A percentile compares a stretch with the other conserved stretches of the same genome.
phyloP scores from a whole-genome alignment of 2,797 vertebrate genomes.

The Yasuhikotakia modesta region DNA sequence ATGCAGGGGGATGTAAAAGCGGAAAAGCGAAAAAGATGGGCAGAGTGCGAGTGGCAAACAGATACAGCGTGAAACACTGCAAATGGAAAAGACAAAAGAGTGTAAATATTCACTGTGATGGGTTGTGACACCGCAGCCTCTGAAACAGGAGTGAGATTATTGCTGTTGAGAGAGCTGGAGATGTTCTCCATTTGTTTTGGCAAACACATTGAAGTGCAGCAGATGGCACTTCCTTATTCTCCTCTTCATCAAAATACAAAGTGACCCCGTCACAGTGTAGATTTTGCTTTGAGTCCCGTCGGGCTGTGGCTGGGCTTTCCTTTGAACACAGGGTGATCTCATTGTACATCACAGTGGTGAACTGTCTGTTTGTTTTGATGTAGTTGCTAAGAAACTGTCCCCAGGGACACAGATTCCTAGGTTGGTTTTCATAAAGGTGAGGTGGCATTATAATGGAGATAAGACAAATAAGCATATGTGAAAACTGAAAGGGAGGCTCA shows the following conservation, averaged over 20 bases:
- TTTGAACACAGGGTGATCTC: slow-evolving; percentile 45
- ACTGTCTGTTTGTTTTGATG: slow-evolving; percentile 67
- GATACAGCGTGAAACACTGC: slow-evolving; percentile 16
- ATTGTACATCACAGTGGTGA: slow-evolving; percentile 61
- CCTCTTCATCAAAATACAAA: slow-evolving; percentile 14
- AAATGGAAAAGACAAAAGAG: slow-evolving; percentile 28
- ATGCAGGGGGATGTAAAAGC: slow-evolving; percentile 27
- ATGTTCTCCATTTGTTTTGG: slow-evolving; percentile 41
- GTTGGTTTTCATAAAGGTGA: slow-evolving; percentile 63
- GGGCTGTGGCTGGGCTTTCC: slow-evolving; percentile 54
- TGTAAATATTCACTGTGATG: slow-evolving; percentile 49
- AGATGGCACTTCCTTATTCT: slow-evolving; percentile 29
- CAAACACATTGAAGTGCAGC: slow-evolving; percentile 14
- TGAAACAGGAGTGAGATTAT: slow-evolving; percentile 45
- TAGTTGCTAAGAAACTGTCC: slow-evolving; percentile 76
- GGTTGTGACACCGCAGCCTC: slow-evolving; percentile 33
- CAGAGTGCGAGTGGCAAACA: not conserved
- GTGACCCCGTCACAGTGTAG: slow-evolving; percentile 49
- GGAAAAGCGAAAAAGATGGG: slow-evolving; percentile 29
- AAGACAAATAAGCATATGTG: slow-evolving; percentile 71
- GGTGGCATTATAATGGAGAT: slow-evolving; percentile 63
- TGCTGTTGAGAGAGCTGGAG: slow-evolving; percentile 28
- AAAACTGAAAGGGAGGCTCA: slow-evolving; percentile 41
- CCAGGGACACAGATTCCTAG: slow-evolving; percentile 63
- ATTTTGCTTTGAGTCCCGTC: slow-evolving; percentile 57